Conservation (phyloP, 2,113 vertebrate genomes). For the Hypanus sabinus region DNA sequence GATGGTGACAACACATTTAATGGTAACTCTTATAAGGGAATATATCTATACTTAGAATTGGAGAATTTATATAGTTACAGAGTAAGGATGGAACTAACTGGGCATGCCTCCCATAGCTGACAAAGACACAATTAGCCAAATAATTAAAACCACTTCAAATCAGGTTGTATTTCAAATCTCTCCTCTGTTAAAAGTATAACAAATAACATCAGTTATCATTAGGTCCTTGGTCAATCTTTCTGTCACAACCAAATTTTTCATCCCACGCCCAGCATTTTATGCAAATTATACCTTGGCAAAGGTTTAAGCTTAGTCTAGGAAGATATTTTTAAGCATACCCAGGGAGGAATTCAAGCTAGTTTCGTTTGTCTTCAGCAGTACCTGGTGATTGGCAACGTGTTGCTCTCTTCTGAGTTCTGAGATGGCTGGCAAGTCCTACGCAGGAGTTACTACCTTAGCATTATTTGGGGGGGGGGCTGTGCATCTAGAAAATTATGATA, state of each 20-base stretch:
- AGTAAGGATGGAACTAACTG: not conserved
- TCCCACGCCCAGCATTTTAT: not conserved
- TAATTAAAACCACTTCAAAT: not conserved
- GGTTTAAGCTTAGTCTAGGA: not conserved
- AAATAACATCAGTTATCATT: not conserved
- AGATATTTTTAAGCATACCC: too few relatives aligned
- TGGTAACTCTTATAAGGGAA: not conserved
- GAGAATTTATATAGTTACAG: not conserved
- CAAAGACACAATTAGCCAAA: not conserved
- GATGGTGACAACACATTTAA: not conserved
- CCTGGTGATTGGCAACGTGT: too few relatives aligned
- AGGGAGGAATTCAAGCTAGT: too few relatives aligned
- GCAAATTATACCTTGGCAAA: not conserved
- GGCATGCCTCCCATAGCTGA: not conserved
- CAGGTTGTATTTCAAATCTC: not conserved
- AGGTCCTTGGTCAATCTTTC: not conserved
- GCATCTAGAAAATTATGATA: too few relatives aligned
- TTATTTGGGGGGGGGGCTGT: not conserved
- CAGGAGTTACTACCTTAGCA: not conserved
- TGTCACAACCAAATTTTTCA: not conserved
- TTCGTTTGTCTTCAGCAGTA: too few relatives aligned
- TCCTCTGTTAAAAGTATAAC: not conserved
- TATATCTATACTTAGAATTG: not conserved
- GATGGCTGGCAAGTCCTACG: too few relatives aligned
- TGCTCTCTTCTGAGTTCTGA: too few relatives aligned